Evolutionary conservation across 2,888 invertebrate species (phyloP), one percentile per base, ranked within the genome.

Genomic region (Rutpela maculata): DNA sequence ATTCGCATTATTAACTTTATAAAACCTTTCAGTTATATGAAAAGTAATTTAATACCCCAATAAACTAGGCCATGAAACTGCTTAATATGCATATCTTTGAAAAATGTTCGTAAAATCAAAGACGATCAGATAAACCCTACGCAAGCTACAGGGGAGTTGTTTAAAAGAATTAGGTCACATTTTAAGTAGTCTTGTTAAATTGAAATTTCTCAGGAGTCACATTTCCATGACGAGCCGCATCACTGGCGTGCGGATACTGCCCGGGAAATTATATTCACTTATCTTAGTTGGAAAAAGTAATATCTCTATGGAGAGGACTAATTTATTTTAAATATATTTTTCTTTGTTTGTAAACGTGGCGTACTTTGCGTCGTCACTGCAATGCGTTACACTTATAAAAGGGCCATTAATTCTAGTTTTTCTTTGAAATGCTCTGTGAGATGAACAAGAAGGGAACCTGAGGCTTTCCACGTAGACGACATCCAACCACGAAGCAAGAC

Each of bases 171-270:
- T 62, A 62, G 70, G 70, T 70, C 70, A 70, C 60, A 70, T 60
- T 70, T 70, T 70, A 60, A 70, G 60, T 70, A 43, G 70, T 43
- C 70, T 70, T 70, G 38, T 70, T 70, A 70, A 70, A 70, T 70
- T 59, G 60, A 70, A 60, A 50, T 43, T 38, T 70, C 60, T 60
- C 70, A 18, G n/a, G 70, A 22, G 70, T 60, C 60, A 11, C 60
- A 60, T 70, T 43, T 38, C 22, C 60, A 43, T 70, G 60, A 59
- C 17, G 12, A 38, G 50, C 17, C 26, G 18, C 11, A 38, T 26
- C 68, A 56, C 18, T 55, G 55, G 57, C 35, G 57, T 59, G 31
- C 18, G n/a, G 55, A 69, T 56, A 17, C 9, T 12, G 22, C 3
- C 11, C 9, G 35, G 9, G 62, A 31, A 50, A 50, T 50, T 50